A percentile compares a stretch with the other conserved stretches of the same genome.
Evolutionary conservation across 2,888 invertebrate genomes (phyloP).

Genomic region (Monopis laevigella): DNA sequence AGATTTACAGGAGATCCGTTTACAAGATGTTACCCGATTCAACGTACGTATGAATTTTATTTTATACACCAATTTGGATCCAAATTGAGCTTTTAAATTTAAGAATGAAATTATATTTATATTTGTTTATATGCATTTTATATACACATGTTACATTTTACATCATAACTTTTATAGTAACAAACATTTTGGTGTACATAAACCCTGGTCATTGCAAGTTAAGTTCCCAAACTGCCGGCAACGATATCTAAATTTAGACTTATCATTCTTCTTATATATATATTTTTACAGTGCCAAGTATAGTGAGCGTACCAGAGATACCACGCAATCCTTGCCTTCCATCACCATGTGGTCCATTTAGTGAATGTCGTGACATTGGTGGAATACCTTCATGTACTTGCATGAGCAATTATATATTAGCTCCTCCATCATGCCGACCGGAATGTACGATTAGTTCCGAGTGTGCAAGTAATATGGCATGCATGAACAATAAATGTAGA

Average conservation of each 20-base stretch:
- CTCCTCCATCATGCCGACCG: slow-evolving; percentile 75
- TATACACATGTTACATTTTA: too few species aligned
- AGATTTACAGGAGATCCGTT: slow-evolving; percentile 74
- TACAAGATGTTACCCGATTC: slow-evolving; percentile 61
- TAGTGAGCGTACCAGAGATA: neutral
- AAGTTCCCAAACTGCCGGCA: too few species aligned
- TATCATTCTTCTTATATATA: too few species aligned
- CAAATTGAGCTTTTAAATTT: too few species aligned
- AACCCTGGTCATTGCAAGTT: too few species aligned
- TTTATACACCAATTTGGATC: neutral
- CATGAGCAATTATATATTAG: slow-evolving; percentile 71
- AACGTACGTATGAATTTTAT: slow-evolving; percentile 39
- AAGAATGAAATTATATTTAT: too few species aligned
- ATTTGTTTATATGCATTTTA: too few species aligned
- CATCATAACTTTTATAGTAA: too few species aligned
- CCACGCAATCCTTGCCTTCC: slow-evolving; percentile 65
- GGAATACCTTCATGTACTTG: slow-evolving; percentile 73
- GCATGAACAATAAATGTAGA: slow-evolving; percentile 77
- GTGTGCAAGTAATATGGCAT: slow-evolving; percentile 78
- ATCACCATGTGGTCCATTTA: slow-evolving; percentile 74
- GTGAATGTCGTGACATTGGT: slow-evolving; percentile 70
- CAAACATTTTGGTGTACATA: too few species aligned
- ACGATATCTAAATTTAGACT: neutral
- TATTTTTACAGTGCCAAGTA: neutral
- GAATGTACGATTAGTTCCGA: slow-evolving; percentile 78